Evolutionary conservation across 2,888 invertebrate species (phyloP).

Genomic region (Eustalomyia histrio): DNA sequence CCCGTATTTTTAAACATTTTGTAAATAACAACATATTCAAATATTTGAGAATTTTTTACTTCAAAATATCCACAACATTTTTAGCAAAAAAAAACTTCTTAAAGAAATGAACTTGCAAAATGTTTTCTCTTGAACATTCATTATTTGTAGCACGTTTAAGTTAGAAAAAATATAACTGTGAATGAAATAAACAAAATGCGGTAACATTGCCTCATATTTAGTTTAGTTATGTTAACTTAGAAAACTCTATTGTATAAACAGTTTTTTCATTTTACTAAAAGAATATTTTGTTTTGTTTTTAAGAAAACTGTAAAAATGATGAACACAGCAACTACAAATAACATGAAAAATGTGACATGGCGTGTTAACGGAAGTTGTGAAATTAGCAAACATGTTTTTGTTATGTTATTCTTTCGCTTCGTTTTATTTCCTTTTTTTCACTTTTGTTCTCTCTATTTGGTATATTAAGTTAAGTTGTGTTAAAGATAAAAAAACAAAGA

Average conservation of each 20-base stretch:
- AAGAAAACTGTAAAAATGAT: neutral
- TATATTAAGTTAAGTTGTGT: neutral
- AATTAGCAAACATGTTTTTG: slow-evolving; percentile 63
- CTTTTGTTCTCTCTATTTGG: slow-evolving; percentile 7
- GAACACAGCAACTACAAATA: slow-evolving; percentile 8
- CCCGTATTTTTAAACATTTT: too few species aligned
- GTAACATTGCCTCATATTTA: neutral
- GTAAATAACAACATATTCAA: too few species aligned
- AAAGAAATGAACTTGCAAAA: too few species aligned
- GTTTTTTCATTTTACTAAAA: slow-evolving; percentile 7
- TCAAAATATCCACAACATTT: too few species aligned
- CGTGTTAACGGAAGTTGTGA: slow-evolving; percentile 61
- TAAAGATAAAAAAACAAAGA: neutral
- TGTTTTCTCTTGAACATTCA: too few species aligned
- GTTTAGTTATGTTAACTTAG: slow-evolving; percentile 16
- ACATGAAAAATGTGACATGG: slow-evolving; percentile 56
- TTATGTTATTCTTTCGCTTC: slow-evolving; percentile 31
- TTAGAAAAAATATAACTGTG: too few species aligned
- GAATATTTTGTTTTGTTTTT: neutral
- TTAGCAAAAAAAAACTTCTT: too few species aligned
- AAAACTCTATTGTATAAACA: slow-evolving; percentile 26
- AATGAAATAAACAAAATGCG: neutral
- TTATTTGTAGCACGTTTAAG: too few species aligned
- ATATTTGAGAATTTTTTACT: too few species aligned
- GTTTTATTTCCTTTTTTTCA: neutral